phyloP scores from a whole-genome alignment of 2,888 invertebrate genomes.

The Anorthoa munda region DNA sequence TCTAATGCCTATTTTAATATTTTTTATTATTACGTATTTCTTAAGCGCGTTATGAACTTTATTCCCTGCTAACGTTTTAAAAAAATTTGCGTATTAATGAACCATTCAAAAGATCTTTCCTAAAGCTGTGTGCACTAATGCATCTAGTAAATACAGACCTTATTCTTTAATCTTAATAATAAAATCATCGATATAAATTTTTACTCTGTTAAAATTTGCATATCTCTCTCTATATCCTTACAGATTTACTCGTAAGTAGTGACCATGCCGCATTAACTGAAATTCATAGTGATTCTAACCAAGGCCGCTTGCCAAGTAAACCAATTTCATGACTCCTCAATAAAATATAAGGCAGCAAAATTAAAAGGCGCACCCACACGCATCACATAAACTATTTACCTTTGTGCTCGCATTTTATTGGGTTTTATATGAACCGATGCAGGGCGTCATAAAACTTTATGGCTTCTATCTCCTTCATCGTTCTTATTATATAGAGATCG shows the following conservation, averaged over 20 bases:
- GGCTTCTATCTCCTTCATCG: constrained; percentile 62
- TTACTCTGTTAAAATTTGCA: background rate
- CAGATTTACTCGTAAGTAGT: background rate
- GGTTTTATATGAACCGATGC: constrained; percentile 67
- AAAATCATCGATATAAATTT: no score
- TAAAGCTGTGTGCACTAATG: background rate
- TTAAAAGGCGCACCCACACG: constrained; percentile 57
- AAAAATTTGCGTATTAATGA: background rate
- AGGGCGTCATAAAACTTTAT: constrained; percentile 72
- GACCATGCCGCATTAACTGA: background rate
- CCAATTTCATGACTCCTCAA: constrained; percentile 11
- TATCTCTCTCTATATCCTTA: background rate
- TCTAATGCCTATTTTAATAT: background rate
- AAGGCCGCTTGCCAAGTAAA: constrained; percentile 5
- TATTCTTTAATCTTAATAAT: background rate
- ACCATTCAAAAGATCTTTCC: background rate
- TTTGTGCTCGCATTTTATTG: constrained; percentile 67
- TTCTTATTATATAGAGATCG: constrained; percentile 58
- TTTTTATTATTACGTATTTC: no score
- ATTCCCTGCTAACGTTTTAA: no score
- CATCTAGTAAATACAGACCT: background rate
- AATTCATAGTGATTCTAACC: background rate
- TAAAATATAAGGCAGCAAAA: constrained; percentile 58
- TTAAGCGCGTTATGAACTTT: no score
- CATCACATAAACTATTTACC: constrained; percentile 64